These are phyloP conservation scores for Okapia johnstoni DNA, from an alignment of 2,113 vertebrate species.

Conservation along the genomic window DNA sequence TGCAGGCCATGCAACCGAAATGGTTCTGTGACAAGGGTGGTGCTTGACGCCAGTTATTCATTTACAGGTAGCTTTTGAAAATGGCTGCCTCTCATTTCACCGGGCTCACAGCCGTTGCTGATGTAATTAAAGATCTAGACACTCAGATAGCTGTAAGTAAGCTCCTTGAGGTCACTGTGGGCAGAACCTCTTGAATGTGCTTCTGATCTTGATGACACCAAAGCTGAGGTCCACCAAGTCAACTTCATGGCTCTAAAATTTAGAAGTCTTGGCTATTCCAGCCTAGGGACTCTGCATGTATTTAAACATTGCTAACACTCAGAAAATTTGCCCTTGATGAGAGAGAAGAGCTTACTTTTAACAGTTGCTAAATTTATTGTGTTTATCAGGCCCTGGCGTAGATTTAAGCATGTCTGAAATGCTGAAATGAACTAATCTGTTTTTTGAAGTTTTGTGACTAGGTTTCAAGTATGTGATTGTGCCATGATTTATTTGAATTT, in stretches of 20 bases:
- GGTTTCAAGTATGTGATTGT: constrained; percentile 45
- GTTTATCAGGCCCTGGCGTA: constrained; percentile 5
- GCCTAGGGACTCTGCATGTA: constrained; percentile 31
- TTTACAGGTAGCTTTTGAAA: constrained; percentile 72
- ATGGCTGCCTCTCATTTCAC: constrained; percentile 79
- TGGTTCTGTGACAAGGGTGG: neutral
- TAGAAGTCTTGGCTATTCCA: constrained; percentile 1
- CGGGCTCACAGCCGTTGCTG: constrained; percentile 81
- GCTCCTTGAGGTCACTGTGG: constrained; percentile 3
- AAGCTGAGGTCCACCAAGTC: neutral
- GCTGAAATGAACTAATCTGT: constrained; percentile 52
- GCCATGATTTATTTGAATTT: constrained; percentile 34
- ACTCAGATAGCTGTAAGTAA: constrained; percentile 87
- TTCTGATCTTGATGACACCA: constrained; percentile 33
- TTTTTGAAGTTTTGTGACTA: constrained; percentile 43
- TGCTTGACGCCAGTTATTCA: constrained; percentile 65
- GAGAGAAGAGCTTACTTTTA: constrained; percentile 42
- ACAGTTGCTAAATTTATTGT: constrained; percentile 7
- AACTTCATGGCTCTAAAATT: neutral
- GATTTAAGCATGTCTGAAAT: constrained; percentile 61
- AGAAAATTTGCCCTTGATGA: neutral
- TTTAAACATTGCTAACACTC: constrained; percentile 46
- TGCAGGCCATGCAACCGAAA: neutral
- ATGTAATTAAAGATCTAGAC: constrained; percentile 86
- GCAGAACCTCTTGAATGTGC: constrained; percentile 56